These are phyloP conservation scores for Rhysida immarginata DNA, from an alignment of 1,140 invertebrate species.

Conservation along the genomic window DNA sequence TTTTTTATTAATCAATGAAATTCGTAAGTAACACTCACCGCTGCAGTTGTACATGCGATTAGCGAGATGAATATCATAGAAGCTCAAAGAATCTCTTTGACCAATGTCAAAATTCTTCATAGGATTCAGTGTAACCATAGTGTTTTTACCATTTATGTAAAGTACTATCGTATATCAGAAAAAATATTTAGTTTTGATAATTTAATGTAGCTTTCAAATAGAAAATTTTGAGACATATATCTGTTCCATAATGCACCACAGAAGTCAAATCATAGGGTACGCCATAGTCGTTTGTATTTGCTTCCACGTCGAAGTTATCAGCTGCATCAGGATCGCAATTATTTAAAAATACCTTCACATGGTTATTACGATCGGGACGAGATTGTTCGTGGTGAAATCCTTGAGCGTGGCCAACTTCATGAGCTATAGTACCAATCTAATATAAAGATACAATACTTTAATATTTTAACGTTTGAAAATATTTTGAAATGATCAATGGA, in stretches of 20 bases:
- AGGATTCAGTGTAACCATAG: neutral
- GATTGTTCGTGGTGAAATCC: slow-evolving; percentile 35
- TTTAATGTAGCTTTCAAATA: too few relatives aligned
- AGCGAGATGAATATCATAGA: neutral
- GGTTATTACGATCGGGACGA: too few relatives aligned
- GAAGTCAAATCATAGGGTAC: neutral
- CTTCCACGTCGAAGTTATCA: neutral
- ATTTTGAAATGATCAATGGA: too few relatives aligned
- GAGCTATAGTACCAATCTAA: slow-evolving; percentile 12
- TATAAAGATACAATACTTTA: too few relatives aligned
- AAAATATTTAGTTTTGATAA: neutral
- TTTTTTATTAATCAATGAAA: neutral
- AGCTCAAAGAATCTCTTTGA: neutral
- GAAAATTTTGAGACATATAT: neutral
- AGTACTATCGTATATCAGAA: neutral
- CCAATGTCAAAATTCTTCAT: neutral
- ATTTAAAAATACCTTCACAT: slow-evolving; percentile 22
- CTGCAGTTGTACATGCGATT: neutral
- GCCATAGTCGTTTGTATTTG: neutral
- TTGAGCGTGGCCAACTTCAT: slow-evolving; percentile 36
- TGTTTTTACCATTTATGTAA: slow-evolving; percentile 1
- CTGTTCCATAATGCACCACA: neutral
- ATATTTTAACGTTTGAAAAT: too few relatives aligned
- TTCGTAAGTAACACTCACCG: too few relatives aligned
- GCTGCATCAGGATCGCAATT: slow-evolving; percentile 15